Evolutionary conservation across 2,888 invertebrate species (phyloP), one percentile per base, ranked within the genome.

Genomic region (Cephus runcator): DNA sequence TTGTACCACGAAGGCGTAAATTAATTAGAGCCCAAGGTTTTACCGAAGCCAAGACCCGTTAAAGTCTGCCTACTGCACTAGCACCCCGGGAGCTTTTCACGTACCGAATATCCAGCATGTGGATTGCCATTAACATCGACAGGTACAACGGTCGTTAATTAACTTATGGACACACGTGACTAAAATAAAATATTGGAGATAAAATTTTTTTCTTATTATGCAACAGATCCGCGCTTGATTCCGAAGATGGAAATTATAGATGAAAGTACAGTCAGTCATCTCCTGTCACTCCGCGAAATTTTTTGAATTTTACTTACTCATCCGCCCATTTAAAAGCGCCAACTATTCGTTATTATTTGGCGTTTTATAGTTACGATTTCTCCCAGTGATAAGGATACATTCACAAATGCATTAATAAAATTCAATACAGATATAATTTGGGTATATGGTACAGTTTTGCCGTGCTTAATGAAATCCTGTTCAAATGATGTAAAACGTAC

Each of bases 21-120:
- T 84, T 85, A 85, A 85, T 85, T 85, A 84, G 80, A 79, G 75
- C 79, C 56, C 56, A 56, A 23, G 56, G 23, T 56, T 2, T 56
- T 56, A 23, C 56, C 56, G 56, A 9, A 56, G 23, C 9, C 56
- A 56, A 74, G 73, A 73, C 79, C 73, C 73, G 75, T 80, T 82
- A 76, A 79, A 75, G 76, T 76, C 68, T 74, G n/a, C 69, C 33
- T 71, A 9, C 56, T 71, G 2, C 56, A 9, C 56, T 23, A 23
- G 56, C 56, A 12, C 56, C 12, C 40, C 12, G 75, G 56, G 56
- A 40, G 40, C 75, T 34, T 56, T 40, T 56, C 23, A 23, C 56
- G 56, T 56, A 23, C 56, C 56, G 56, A 56, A 56, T 56, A 56
- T 56, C 56, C 56, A 56, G 1, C 56, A 56, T 56, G 56, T 56